phyloP scores from a whole-genome alignment of 2,888 invertebrate genomes.

The Amiota minor region DNA sequence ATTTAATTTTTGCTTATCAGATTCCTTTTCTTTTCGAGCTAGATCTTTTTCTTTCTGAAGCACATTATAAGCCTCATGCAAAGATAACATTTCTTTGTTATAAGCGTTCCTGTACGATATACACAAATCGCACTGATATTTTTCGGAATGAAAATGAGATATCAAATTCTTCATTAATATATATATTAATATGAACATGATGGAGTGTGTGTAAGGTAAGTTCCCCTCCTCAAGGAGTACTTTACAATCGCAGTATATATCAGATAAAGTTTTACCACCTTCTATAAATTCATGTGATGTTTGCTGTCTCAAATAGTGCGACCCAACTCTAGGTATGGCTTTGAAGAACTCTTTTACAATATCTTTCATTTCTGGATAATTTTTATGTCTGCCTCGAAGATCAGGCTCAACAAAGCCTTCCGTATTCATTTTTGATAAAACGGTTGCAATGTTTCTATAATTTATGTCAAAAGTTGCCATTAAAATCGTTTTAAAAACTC shows the following conservation, averaged over 20 bases:
- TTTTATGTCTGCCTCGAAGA: constrained; percentile 46
- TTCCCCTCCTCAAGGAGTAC: constrained; percentile 42
- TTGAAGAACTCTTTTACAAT: too few relatives aligned
- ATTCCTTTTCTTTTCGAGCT: too few relatives aligned
- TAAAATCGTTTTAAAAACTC: neutral
- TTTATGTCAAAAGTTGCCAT: neutral
- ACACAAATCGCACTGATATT: too few relatives aligned
- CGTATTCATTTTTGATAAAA: constrained; percentile 8
- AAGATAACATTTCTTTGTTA: too few relatives aligned
- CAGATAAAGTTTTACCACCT: constrained; percentile 46
- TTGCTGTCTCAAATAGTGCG: too few relatives aligned
- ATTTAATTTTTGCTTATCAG: too few relatives aligned
- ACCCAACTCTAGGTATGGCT: too few relatives aligned
- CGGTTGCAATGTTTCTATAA: too few relatives aligned
- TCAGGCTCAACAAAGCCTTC: constrained; percentile 36
- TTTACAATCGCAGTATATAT: constrained; percentile 54
- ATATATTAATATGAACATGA: constrained; percentile 44
- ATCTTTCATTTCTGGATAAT: too few relatives aligned
- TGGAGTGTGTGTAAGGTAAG: constrained; percentile 36
- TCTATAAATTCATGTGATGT: constrained; percentile 40
- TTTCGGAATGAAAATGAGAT: constrained; percentile 38
- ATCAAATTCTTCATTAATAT: too few relatives aligned
- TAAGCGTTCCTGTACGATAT: constrained; percentile 43
- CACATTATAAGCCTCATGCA: too few relatives aligned
- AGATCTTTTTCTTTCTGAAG: too few relatives aligned